Base-by-base conservation (phyloP, 2,888 invertebrate species). In the Chouioia cunea region DNA sequence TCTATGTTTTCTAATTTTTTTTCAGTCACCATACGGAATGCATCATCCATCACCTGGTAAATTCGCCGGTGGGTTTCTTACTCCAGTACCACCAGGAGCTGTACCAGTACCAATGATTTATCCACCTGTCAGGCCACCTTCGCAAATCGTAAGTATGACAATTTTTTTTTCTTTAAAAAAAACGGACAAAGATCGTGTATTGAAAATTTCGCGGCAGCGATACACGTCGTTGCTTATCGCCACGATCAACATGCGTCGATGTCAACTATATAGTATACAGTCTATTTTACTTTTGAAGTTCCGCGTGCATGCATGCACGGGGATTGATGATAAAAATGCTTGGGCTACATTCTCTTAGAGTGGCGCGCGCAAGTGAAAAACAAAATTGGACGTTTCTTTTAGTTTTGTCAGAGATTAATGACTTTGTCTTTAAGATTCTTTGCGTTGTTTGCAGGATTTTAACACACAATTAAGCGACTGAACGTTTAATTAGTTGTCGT, bases 11-110 rank as follows among this genome's bases (percentile, higher is more conserved):
- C 1, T 16, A 4, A 4, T 50, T 54, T 15, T 59, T 36, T 60
- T 52, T 2, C 75, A 83, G 84, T 50, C 81, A 62, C 82, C 83
- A 48, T 84, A 83, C 36, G 82, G 81, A 73, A 81, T 82, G 73
- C 78, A 75, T n/a, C n/a, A n/a, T 57, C 67, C 75, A 27, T 50
- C 71, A 15, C 76, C 81, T 46, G 80, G 78, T 27, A 82, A 83
- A 71, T 81, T 79, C 75, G 78, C 82, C 44, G 79, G 79, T 50
- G 80, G 81, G 73, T 83, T 81, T 52, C 67, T 84, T 59, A 74
- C 82, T 36, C 62, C 82, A 44, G 77, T 81, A 14, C 76, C 80
- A n/a, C 75, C 79, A 36, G 46, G 56, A 0, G 53, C 47, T 12
- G 36, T 82, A 66, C 78, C 82, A 3, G 76, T 79, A 20, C 83